phyloP scores from a whole-genome alignment of 2,113 vertebrate genomes.

The Elaphurus davidianus region DNA sequence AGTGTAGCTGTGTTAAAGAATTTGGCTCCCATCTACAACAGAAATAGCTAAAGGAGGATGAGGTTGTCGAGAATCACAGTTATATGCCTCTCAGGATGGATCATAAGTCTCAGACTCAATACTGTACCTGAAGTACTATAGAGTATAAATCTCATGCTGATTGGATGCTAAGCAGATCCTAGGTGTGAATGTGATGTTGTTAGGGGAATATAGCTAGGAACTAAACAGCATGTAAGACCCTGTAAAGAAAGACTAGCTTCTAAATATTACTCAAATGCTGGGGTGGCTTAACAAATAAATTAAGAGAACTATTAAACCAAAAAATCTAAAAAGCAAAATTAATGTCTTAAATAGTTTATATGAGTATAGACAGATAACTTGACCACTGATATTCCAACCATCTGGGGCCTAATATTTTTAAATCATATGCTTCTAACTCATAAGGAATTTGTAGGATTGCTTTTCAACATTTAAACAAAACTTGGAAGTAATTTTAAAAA shows the following conservation, averaged over 20 bases:
- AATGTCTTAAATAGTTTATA: background rate
- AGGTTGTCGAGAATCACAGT: background rate
- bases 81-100: background rate
- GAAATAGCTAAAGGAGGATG: background rate
- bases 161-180: background rate
- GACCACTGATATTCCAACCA: background rate
- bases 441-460: background rate
- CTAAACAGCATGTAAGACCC: background rate
- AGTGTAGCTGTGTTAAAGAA: background rate
- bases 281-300: constrained; percentile 1
- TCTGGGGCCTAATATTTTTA: background rate
- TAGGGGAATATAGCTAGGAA: background rate
- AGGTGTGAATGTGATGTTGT: background rate
- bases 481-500: background rate
- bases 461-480: constrained; percentile 23
- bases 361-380: background rate
- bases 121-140: background rate
- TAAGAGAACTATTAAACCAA: background rate
- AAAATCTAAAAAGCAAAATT: constrained; percentile 21
- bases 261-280: background rate
- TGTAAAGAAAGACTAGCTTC: background rate
- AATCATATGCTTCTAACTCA: background rate
- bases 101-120: background rate
- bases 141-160: background rate
- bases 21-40: background rate